Evolutionary conservation across 23 tunicate species (phyloP).

Genomic region (Styela plicata): DNA sequence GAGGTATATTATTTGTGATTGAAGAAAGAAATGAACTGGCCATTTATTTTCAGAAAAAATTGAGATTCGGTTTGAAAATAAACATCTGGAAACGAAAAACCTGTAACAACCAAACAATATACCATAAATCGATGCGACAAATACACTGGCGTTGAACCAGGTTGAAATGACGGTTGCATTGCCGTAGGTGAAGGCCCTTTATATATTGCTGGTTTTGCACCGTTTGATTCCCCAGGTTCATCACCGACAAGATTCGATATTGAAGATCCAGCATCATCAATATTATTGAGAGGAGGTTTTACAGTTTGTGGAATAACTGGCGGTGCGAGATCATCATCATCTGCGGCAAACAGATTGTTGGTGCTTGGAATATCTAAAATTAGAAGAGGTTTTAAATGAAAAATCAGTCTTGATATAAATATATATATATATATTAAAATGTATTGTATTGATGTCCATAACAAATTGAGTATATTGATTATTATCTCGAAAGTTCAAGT

Average conservation of each 20-base stretch:
- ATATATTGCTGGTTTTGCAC: not conserved
- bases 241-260: constrained; percentile 15
- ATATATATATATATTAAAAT: no score
- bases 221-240: not conserved
- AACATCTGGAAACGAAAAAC: no score
- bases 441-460: no score
- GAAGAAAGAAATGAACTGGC: no score
- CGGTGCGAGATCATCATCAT: constrained; percentile 43
- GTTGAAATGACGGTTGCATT: constrained; percentile 90
- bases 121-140: constrained; percentile 84
- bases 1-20: no score
- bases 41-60: no score
- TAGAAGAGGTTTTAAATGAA: no score
- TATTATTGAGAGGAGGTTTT: constrained; percentile 3
- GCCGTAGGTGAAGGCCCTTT: constrained; percentile 23
- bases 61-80: no score
- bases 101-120: no score
- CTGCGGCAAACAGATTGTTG: constrained; percentile 22
- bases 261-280: constrained; percentile 57
- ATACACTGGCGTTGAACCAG: constrained; percentile 62
- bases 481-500: no score
- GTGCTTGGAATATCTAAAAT: constrained; percentile 35
- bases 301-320: constrained; percentile 35
- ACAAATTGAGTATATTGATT: no score
- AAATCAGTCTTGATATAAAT: no score